Base-by-base conservation (phyloP, 1,140 invertebrate species). In the Microplitis demolitor region DNA sequence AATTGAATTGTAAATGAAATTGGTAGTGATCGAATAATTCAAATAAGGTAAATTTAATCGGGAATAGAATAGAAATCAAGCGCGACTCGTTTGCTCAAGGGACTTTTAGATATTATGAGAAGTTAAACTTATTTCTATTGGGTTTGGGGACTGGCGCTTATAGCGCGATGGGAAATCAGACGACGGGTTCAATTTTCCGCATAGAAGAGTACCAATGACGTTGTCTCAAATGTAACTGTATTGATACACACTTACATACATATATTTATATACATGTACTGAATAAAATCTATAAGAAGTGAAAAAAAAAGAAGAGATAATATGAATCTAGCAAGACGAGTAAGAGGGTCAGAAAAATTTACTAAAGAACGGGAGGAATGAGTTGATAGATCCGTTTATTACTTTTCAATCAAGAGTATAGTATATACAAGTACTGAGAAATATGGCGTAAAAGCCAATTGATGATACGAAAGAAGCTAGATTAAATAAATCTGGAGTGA, bases 181-280 rank as follows among this genome's bases (percentile, higher is more conserved):
- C 69, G 69, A 66, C 73, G 61, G 62, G 53, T 74, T 74, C 69
- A 71, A 74, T 74, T 74, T 74, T 71, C 69, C 69, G 70, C 62
- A 56, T 66, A 70, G 63, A 70, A 69, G 64, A 69, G 68, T 33
- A 51, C 35, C 39, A 53, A 62, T 39, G 58, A 45, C 37, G 61
- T 34, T 4, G 54, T 33, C 70, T 31, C 34, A 39, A 66, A 51
- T 53, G 31, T 54, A 45, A 68, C 63, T 61, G 68, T 69, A 51
- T 67, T 54, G 54, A 54, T 67, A 31, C 8, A 5, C 24, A 31
- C 16, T 5, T 58, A 54, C 16, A 54, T 14, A 54, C 14, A 31
- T 24, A 58, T 24, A 31, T 31, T 24, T 58, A 58, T 16, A 3
- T 58, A 54, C 33, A 33, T 54, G 9, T 33, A 14, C 33, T 34